Conservation (phyloP, 1,140 invertebrate species). For the Atopsyche davidsoni region DNA sequence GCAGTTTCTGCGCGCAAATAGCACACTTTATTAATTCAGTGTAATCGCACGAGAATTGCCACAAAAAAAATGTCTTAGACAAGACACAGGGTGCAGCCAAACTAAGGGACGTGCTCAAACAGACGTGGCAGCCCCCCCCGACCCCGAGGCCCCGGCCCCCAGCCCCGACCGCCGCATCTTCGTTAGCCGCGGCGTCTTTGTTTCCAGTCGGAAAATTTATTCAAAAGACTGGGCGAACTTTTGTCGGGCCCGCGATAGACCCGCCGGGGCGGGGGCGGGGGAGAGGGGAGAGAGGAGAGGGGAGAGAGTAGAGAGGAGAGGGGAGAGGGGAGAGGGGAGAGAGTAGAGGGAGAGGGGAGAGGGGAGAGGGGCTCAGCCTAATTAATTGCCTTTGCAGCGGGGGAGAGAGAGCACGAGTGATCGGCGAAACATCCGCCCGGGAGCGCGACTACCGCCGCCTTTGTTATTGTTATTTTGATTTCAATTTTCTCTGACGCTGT, state of each 20-base stretch:
- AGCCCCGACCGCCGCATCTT: background rate
- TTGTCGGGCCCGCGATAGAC: slow-evolving; percentile 1
- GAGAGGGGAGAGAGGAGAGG: background rate
- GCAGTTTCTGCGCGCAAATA: too few relatives aligned
- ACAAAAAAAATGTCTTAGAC: too few relatives aligned
- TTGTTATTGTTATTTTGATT: too few relatives aligned
- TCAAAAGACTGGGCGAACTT: slow-evolving; percentile 10
- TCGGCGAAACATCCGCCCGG: background rate
- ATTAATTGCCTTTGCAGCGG: slow-evolving; percentile 1
- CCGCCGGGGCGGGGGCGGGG: background rate
- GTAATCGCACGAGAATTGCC: too few relatives aligned
- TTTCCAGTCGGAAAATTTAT: slow-evolving; percentile 6
- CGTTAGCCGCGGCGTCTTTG: slow-evolving; percentile 1
- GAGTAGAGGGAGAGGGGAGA: background rate
- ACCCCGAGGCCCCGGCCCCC: slow-evolving; percentile 23
- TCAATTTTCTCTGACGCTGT: too few relatives aligned
- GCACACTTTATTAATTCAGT: too few relatives aligned
- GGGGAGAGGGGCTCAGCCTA: background rate
- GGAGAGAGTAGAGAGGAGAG: background rate
- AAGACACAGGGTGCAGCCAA: slow-evolving; percentile 16
- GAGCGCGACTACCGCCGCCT: too few relatives aligned
- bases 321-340: background rate
- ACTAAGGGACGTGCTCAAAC: slow-evolving; percentile 19
- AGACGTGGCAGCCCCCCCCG: slow-evolving; percentile 26
- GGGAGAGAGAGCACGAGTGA: background rate